Conservation (phyloP, 2,888 invertebrate species). For the Agrochola lychnidis region DNA sequence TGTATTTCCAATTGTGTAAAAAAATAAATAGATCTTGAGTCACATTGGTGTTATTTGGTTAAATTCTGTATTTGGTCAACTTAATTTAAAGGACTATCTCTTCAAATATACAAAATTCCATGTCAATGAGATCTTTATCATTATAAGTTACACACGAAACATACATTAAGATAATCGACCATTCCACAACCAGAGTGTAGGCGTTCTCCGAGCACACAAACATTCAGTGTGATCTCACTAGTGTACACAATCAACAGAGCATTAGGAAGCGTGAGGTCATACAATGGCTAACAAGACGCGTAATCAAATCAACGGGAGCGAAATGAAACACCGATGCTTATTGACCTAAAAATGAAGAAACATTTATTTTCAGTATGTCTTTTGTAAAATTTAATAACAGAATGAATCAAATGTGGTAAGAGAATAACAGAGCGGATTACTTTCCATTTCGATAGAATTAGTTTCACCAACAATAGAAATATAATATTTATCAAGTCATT, state of each 20-base stretch:
- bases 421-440: conserved; percentile 89
- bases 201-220: conserved; percentile 39
- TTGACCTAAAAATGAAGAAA: conserved; percentile 94
- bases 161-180: conserved; percentile 40
- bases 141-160: conserved; percentile 46
- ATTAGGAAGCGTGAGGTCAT: conserved; percentile 20
- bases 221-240: conserved; percentile 32
- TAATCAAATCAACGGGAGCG: conserved; percentile 46
- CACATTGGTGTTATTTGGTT: conserved; percentile 22
- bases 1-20: conserved; percentile 14
- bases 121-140: conserved; percentile 55
- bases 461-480: conserved; percentile 89
- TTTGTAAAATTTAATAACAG: conserved; percentile 92
- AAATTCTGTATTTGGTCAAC: conserved; percentile 13
- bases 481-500: conserved; percentile 89
- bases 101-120: conserved; percentile 57
- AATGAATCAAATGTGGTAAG: conserved; percentile 89
- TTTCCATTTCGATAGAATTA: conserved; percentile 87
- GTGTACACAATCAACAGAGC: conserved; percentile 31
- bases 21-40: background rate
- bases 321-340: conserved; percentile 91
- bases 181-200: conserved; percentile 42
- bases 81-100: conserved; percentile 42
- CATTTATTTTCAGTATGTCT: conserved; percentile 93
- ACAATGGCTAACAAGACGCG: conserved; percentile 31